Percentiles rank a stretch among this genome's conserved stretches.
Conservation (phyloP, 2,888 invertebrate genomes). For the Dioctria rufipes region DNA sequence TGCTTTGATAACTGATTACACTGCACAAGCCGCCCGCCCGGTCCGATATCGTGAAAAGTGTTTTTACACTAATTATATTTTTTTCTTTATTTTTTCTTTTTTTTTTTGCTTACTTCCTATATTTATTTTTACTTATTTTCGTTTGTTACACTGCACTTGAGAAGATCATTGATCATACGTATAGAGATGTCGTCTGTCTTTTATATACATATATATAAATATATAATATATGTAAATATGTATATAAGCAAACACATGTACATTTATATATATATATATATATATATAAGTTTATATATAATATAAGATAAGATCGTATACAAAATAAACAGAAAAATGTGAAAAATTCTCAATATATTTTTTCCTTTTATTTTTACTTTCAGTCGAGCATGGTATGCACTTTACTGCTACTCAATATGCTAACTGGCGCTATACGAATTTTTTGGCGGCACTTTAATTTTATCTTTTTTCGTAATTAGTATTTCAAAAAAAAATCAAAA, state of each 20-base stretch:
- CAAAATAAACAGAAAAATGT: constrained; percentile 1
- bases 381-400: neutral
- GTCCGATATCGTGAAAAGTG: neutral
- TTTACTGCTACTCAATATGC: neutral
- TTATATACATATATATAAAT: neutral
- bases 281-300: too few species aligned
- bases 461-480: neutral
- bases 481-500: too few species aligned
- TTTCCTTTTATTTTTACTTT: neutral
- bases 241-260: neutral
- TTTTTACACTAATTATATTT: constrained; percentile 1
- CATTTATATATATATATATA: neutral
- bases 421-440: neutral
- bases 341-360: too few species aligned
- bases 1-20: neutral
- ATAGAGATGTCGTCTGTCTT: constrained; percentile 1
- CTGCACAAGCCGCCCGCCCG: neutral
- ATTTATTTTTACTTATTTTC: constrained; percentile 16
- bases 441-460: constrained; percentile 32
- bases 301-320: neutral
- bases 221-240: neutral
- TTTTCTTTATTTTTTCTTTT: neutral
- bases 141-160: constrained; percentile 30
- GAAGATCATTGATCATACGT: constrained; percentile 28
- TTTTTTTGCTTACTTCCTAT: neutral